These are phyloP conservation scores for Axea sp. DNA, from an alignment of 2,888 invertebrate genomes.

Conservation along the genomic window DNA sequence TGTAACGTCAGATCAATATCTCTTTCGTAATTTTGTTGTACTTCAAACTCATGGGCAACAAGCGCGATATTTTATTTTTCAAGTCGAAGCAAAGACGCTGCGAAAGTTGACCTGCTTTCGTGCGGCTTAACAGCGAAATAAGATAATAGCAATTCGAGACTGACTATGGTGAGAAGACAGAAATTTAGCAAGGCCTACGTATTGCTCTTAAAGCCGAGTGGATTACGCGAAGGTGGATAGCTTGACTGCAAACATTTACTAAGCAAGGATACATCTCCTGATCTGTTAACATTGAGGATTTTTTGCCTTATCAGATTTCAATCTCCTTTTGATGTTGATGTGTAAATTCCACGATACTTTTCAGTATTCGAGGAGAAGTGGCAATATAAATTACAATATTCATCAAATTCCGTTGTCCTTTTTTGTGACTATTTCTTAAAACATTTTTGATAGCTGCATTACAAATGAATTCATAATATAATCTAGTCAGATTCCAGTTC, in stretches of 20 bases:
- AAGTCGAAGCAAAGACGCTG: no score
- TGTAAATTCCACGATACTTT: slow-evolving; percentile 35
- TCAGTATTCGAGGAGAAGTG: slow-evolving; percentile 1
- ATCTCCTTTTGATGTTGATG: slow-evolving; percentile 35
- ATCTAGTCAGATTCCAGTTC: no score
- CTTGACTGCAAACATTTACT: slow-evolving; percentile 22
- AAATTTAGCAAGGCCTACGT: slow-evolving; percentile 1
- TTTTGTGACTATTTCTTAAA: no score
- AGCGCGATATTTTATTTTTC: no score
- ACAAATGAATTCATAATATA: no score
- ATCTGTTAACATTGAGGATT: slow-evolving; percentile 42
- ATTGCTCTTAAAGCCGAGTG: neutral
- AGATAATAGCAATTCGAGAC: slow-evolving; percentile 8
- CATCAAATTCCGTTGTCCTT: neutral
- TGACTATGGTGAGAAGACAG: no score
- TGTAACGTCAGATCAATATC: no score
- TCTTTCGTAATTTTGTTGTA: no score
- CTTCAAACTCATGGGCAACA: no score
- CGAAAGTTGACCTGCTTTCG: no score
- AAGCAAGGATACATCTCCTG: slow-evolving; percentile 25
- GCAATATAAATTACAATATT: slow-evolving; percentile 5
- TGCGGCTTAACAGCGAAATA: no score
- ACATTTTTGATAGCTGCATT: no score
- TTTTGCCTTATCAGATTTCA: slow-evolving; percentile 38
- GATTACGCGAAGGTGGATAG: slow-evolving; percentile 13